phyloP scores from a whole-genome alignment of 2,113 vertebrate genomes.

The Mustela lutreola region DNA sequence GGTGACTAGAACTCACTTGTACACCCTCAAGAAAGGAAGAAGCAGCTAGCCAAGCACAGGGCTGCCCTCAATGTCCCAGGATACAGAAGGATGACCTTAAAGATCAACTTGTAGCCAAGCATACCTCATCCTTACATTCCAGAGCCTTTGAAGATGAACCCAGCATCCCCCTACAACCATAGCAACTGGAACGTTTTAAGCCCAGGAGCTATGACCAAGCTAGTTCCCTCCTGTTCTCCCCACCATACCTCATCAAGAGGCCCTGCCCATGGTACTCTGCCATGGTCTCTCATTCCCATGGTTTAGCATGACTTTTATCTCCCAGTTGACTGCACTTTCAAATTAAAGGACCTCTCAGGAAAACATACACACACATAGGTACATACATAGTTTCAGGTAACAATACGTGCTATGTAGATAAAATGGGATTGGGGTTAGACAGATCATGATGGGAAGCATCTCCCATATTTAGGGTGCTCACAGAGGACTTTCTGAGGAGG shows the following conservation, averaged over 20 bases:
- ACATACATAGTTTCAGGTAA: background rate
- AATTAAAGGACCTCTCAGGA: background rate
- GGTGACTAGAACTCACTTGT: background rate
- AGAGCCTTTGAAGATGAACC: background rate
- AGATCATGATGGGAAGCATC: background rate
- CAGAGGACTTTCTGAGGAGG: background rate
- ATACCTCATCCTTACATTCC: background rate
- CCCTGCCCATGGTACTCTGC: background rate
- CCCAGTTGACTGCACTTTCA: background rate
- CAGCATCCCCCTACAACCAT: background rate
- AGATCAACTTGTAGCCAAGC: background rate
- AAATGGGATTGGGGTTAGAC: background rate
- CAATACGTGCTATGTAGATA: background rate
- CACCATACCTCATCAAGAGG: fast-evolving
- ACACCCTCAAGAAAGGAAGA: background rate
- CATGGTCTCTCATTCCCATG: background rate
- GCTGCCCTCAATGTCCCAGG: background rate
- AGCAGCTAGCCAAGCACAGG: background rate
- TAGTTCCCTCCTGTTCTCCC: background rate
- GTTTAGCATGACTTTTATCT: background rate
- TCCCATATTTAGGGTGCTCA: background rate
- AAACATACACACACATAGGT: background rate
- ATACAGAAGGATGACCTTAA: background rate
- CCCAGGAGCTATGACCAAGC: background rate
- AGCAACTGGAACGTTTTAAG: background rate